Percentiles rank a stretch among this genome's conserved stretches.
Conservation (phyloP, 2,797 vertebrate species). For the Melanotaenia parkinsoni region DNA sequence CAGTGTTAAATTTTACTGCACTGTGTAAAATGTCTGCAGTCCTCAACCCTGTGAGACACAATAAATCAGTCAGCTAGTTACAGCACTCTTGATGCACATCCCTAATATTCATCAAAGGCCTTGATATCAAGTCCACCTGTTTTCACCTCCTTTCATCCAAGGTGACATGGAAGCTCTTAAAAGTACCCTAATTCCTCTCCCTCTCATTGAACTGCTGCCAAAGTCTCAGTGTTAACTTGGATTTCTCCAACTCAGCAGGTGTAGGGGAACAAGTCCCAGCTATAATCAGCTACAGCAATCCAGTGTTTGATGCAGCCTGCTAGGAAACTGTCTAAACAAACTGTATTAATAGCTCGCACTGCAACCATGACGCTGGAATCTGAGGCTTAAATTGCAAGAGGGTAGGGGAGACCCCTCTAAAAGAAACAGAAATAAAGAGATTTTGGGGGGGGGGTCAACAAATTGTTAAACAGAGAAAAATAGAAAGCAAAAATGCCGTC, state of each 20-base stretch:
- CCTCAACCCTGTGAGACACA: slow-evolving; percentile 37
- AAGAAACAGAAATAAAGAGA: slow-evolving; percentile 42
- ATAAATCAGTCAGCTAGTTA: slow-evolving; percentile 49
- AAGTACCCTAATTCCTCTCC: slow-evolving; percentile 63
- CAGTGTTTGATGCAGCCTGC: slow-evolving; percentile 88
- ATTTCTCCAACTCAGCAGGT: slow-evolving; percentile 88
- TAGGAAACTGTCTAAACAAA: slow-evolving; percentile 92
- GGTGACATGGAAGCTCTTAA: slow-evolving; percentile 66
- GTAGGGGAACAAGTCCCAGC: slow-evolving; percentile 77
- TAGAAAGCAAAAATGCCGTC: slow-evolving; percentile 6
- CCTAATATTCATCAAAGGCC: slow-evolving; percentile 57
- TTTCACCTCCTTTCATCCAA: slow-evolving; percentile 69
- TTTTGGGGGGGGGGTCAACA: background rate
- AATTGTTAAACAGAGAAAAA: slow-evolving; percentile 9
- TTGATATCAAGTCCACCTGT: slow-evolving; percentile 59
- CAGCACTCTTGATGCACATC: slow-evolving; percentile 47
- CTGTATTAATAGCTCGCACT: slow-evolving; percentile 86
- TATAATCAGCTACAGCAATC: slow-evolving; percentile 83
- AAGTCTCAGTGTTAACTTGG: slow-evolving; percentile 78
- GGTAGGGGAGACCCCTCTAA: slow-evolving; percentile 83
- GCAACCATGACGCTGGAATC: slow-evolving; percentile 83
- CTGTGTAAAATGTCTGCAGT: slow-evolving; percentile 34
- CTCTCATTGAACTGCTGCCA: slow-evolving; percentile 65
- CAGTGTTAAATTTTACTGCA: slow-evolving; percentile 31
- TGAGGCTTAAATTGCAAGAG: slow-evolving; percentile 83